Percentiles rank a stretch among this genome's conserved stretches.
phyloP scores from a whole-genome alignment of 2,797 vertebrate species.

The Loriculus beryllinus region DNA sequence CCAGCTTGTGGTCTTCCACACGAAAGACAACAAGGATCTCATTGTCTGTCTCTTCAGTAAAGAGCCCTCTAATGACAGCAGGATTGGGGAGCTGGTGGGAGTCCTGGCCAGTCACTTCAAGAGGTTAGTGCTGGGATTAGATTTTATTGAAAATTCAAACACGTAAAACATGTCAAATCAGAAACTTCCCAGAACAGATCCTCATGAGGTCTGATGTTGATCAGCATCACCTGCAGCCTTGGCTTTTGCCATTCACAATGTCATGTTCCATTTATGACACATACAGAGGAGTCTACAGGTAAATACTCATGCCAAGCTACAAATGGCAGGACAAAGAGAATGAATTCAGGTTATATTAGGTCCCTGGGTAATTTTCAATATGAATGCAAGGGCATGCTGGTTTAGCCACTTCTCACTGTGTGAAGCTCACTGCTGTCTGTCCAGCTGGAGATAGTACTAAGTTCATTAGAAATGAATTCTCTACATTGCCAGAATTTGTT shows the following conservation, averaged over 20 bases:
- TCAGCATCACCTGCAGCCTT: accelerated
- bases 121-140: conserved; percentile 78
- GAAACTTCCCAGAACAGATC: not conserved
- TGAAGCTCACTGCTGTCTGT: not conserved
- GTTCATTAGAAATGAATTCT: not conserved
- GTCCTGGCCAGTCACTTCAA: conserved; percentile 93
- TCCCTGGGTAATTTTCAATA: not conserved
- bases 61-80: conserved; percentile 85
- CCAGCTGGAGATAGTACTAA: not conserved
- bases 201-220: not conserved
- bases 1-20: conserved; percentile 97
- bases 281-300: not conserved
- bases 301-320: not conserved
- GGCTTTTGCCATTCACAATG: not conserved
- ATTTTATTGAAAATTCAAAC: not conserved
- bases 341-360: not conserved
- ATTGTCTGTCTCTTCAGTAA: conserved; percentile 92
- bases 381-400: accelerated
- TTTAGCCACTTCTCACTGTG: not conserved
- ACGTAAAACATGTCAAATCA: not conserved
- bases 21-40: conserved; percentile 93
- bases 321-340: not conserved
- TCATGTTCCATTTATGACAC: accelerated
- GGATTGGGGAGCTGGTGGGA: conserved; percentile 94
- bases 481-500: not conserved